Percentiles rank a stretch among this genome's conserved stretches.
phyloP scores from a whole-genome alignment of 2,113 vertebrate genomes.

The Conger conger region DNA sequence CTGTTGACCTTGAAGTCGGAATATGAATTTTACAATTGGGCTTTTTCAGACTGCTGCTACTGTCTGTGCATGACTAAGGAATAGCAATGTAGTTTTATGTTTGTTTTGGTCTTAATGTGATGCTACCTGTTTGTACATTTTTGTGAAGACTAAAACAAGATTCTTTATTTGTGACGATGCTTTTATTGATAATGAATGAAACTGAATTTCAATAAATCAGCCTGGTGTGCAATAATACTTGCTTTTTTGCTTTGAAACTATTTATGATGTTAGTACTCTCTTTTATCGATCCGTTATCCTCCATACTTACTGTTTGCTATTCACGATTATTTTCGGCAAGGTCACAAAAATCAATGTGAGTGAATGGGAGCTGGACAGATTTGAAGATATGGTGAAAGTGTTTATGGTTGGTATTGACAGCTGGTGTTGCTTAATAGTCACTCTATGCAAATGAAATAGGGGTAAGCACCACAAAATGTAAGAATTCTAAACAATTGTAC shows the following conservation, averaged over 20 bases:
- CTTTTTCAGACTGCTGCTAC: conserved; percentile 21
- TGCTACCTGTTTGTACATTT: conserved; percentile 74
- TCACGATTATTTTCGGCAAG: too few relatives aligned
- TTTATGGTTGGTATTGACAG: too few relatives aligned
- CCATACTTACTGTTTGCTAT: too few relatives aligned
- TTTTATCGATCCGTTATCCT: too few relatives aligned
- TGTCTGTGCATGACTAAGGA: conserved; percentile 63
- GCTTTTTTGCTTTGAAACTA: conserved; percentile 38
- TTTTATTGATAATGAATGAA: conserved; percentile 42
- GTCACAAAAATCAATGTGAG: too few relatives aligned
- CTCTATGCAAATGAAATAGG: too few relatives aligned
- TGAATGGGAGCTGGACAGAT: too few relatives aligned
- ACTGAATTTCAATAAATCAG: conserved; percentile 42
- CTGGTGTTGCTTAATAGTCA: not conserved
- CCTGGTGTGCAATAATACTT: conserved; percentile 45
- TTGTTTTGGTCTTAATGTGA: conserved; percentile 67
- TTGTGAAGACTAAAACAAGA: conserved; percentile 69
- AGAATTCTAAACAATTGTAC: too few relatives aligned
- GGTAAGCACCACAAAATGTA: too few relatives aligned
- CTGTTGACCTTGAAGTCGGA: not conserved
- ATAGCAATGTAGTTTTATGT: conserved; percentile 59
- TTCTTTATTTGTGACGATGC: conserved; percentile 37
- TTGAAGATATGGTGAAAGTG: too few relatives aligned
- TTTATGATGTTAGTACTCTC: too few relatives aligned
- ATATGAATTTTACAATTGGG: too few relatives aligned